phyloP scores from a whole-genome alignment of 2,797 vertebrate species.

The Pyrocephalus nanus region DNA sequence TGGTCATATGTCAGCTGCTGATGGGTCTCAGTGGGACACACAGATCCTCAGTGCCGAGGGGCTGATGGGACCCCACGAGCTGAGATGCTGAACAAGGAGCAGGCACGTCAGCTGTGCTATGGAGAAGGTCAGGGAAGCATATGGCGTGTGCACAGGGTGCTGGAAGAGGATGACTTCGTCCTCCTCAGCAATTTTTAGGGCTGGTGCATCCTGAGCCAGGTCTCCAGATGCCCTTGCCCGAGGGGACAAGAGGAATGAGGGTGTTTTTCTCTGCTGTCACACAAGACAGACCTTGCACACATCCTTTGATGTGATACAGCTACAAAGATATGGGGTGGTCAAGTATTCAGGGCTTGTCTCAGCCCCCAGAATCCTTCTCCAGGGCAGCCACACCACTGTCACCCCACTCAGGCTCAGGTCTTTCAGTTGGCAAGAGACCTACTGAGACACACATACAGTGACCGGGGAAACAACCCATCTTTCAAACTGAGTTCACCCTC shows the following conservation, averaged over 20 bases:
- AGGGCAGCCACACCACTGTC: background rate
- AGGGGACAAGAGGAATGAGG: background rate
- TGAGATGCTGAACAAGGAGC: background rate
- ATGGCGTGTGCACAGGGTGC: fast-evolving
- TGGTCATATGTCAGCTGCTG: background rate
- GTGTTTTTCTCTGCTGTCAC: background rate
- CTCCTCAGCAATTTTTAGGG: background rate
- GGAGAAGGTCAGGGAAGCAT: background rate
- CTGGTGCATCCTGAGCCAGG: background rate
- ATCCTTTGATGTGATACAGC: background rate
- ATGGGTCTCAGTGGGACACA: fast-evolving
- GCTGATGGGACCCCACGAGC: fast-evolving
- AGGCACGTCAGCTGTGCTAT: fast-evolving
- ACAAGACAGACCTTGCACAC: fast-evolving
- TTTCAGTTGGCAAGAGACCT: fast-evolving
- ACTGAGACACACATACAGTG: fast-evolving
- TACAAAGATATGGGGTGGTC: background rate
- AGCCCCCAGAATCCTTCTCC: background rate
- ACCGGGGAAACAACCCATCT: fast-evolving
- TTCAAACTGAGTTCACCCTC: fast-evolving
- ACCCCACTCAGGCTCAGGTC: fast-evolving
- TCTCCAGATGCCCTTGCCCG: background rate
- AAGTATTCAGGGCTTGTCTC: background rate
- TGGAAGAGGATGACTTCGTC: background rate
- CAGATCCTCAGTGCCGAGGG: background rate